A percentile compares a stretch with the other conserved stretches of the same genome.
These are phyloP conservation scores for Pogonocherus hispidulus DNA, from an alignment of 2,888 invertebrate species.

Conservation along the genomic window DNA sequence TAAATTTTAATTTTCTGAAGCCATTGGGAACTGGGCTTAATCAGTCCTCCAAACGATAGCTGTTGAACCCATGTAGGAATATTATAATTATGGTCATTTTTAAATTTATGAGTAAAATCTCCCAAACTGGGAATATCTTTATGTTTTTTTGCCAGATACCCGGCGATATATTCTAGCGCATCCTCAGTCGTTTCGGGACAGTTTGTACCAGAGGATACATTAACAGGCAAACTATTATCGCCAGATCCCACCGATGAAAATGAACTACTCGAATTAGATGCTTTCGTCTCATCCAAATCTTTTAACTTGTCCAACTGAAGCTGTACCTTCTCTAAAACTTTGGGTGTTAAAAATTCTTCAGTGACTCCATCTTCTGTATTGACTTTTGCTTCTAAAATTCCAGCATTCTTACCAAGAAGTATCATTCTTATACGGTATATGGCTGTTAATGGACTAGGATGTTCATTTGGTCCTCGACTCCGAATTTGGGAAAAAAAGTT, in stretches of 20 bases:
- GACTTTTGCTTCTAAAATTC: constrained; percentile 18
- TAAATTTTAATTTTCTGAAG: too few relatives aligned
- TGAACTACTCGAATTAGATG: too few relatives aligned
- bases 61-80: too few relatives aligned
- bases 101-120: constrained; percentile 18
- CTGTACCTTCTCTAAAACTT: constrained; percentile 9
- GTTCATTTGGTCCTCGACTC: too few relatives aligned
- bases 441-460: neutral
- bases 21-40: too few relatives aligned
- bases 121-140: neutral
- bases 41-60: too few relatives aligned
- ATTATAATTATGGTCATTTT: too few relatives aligned
- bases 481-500: constrained; percentile 8
- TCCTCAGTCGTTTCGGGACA: constrained; percentile 2
- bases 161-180: constrained; percentile 15
- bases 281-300: too few relatives aligned
- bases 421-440: neutral
- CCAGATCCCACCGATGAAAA: too few relatives aligned
- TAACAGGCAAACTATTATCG: too few relatives aligned
- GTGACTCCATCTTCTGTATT: constrained; percentile 1
- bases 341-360: constrained; percentile 11
- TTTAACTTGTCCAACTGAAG: neutral
- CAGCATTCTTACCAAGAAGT: constrained; percentile 1
- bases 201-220: too few relatives aligned
- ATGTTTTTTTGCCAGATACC: constrained; percentile 5